phyloP scores from a whole-genome alignment of 2,888 invertebrate genomes.

The Caenorhabditis angaria region DNA sequence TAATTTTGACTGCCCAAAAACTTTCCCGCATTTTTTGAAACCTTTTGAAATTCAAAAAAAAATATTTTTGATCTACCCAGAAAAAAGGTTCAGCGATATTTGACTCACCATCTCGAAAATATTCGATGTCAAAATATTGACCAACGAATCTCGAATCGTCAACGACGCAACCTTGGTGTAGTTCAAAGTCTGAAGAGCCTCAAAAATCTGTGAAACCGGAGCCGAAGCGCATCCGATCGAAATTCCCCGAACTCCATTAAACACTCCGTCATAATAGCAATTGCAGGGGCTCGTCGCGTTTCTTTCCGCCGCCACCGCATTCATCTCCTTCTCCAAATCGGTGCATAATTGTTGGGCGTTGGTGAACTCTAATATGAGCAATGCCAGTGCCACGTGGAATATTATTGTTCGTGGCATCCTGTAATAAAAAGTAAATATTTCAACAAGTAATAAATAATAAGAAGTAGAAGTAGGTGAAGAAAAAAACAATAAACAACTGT shows the following conservation, averaged over 20 bases:
- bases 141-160: conserved; percentile 60
- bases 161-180: conserved; percentile 53
- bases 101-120: conserved; percentile 58
- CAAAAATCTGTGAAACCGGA: neutral
- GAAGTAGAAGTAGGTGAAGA: neutral
- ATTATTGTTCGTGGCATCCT: neutral
- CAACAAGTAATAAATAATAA: neutral
- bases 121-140: conserved; percentile 59
- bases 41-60: conserved; percentile 9
- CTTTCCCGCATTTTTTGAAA: conserved; percentile 5
- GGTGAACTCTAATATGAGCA: neutral
- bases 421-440: neutral
- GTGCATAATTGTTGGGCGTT: neutral
- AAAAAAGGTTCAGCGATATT: too few relatives aligned
- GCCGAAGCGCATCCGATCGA: neutral
- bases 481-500: neutral
- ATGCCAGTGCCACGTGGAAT: neutral
- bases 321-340: neutral
- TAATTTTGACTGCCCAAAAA: neutral
- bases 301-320: neutral
- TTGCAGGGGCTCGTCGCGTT: neutral
- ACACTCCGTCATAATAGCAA: conserved; percentile 1
- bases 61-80: conserved; percentile 4
- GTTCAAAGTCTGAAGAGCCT: conserved; percentile 45
- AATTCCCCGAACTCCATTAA: neutral